Conservation (phyloP, 1,140 invertebrate genomes). For the Caerostris darwini region DNA sequence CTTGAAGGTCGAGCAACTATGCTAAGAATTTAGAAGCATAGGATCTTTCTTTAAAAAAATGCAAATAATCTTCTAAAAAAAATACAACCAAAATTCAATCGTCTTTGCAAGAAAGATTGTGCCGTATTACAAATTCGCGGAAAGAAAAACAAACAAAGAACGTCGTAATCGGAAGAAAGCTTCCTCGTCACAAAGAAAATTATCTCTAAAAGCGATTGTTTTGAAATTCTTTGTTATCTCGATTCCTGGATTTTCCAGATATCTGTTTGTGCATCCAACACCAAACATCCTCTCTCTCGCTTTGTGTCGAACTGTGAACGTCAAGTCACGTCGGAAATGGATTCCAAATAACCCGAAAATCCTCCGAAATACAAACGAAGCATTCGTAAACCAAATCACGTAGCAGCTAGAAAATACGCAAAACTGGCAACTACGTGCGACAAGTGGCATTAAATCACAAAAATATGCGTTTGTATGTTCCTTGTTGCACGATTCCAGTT, state of each 20-base stretch:
- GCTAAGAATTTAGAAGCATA: too few species aligned
- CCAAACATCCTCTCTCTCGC: not conserved
- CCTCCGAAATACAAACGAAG: not conserved
- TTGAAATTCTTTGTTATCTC: not conserved
- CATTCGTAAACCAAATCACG: not conserved
- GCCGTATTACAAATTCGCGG: not conserved
- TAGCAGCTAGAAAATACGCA: not conserved
- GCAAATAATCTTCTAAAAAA: too few species aligned
- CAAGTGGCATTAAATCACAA: not conserved
- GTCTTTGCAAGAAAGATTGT: not conserved
- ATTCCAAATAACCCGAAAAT: not conserved
- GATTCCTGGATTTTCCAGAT: not conserved
- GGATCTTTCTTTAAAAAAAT: too few species aligned
- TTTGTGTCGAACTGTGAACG: not conserved
- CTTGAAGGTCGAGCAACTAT: too few species aligned
- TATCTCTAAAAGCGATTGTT: not conserved
- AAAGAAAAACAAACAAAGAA: not conserved
- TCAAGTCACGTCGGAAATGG: not conserved
- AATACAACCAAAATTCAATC: too few species aligned
- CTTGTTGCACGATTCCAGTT: not conserved
- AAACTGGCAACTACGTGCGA: not conserved
- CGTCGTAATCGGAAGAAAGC: not conserved
- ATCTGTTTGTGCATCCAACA: not conserved
- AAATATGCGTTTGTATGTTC: not conserved
- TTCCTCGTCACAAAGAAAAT: not conserved